These are phyloP conservation scores for Dendroctonus ponderosae DNA, from an alignment of 1,140 invertebrate species.

Conservation along the genomic window DNA sequence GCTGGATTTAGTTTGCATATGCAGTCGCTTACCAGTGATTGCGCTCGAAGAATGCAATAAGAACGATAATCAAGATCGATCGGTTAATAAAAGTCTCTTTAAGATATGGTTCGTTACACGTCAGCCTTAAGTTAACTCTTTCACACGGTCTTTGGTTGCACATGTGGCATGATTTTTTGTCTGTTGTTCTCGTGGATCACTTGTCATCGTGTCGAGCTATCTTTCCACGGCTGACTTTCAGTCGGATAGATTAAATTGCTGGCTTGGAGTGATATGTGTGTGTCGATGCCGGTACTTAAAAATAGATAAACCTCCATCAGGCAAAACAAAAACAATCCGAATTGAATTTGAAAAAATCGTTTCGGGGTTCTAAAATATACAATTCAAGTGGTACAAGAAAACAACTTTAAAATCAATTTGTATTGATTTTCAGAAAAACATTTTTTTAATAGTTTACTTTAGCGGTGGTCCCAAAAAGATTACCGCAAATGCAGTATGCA, in stretches of 20 bases:
- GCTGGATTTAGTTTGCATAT: not conserved
- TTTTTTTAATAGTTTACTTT: too few species aligned
- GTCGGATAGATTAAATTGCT: constrained; percentile 35
- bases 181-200: constrained; percentile 25
- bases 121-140: constrained; percentile 42
- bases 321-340: too few species aligned
- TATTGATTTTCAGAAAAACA: too few species aligned
- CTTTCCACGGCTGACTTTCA: constrained; percentile 32
- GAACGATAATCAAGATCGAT: constrained; percentile 25
- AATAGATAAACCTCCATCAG: not conserved
- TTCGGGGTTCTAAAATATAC: too few species aligned
- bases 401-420: too few species aligned
- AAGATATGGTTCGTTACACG: constrained; percentile 32
- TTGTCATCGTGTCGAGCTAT: constrained; percentile 42
- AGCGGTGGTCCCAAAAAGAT: too few species aligned
- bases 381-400: too few species aligned
- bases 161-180: constrained; percentile 41
- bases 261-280: constrained; percentile 23
- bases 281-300: constrained; percentile 13
- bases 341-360: too few species aligned
- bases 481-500: too few species aligned
- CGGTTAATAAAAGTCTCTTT: constrained; percentile 15
- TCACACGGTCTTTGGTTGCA: constrained; percentile 43
- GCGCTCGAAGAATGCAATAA: constrained; percentile 18
- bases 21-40: not conserved